A percentile compares a stretch with the other conserved stretches of the same genome.
Conservation (phyloP, 2,113 vertebrate species). For the Gadus macrocephalus region DNA sequence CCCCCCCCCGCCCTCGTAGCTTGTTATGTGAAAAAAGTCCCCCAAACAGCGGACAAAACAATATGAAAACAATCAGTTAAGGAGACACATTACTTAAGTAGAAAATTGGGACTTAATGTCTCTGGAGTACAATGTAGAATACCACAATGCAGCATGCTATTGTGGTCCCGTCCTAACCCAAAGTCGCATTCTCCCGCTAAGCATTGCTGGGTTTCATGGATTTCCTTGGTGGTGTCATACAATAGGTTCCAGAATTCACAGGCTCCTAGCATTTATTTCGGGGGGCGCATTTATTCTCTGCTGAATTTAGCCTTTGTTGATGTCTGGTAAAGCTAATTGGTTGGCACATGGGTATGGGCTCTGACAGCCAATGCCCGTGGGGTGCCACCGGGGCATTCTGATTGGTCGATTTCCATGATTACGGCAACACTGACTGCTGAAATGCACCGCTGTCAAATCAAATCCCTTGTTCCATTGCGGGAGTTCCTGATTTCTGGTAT, state of each 20-base stretch:
- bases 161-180: slow-evolving; percentile 44
- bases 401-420: slow-evolving; percentile 47
- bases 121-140: slow-evolving; percentile 55
- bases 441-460: slow-evolving; percentile 48
- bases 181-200: slow-evolving; percentile 26
- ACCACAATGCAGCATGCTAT: slow-evolving; percentile 32
- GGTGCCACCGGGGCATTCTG: slow-evolving; percentile 39
- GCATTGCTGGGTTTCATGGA: slow-evolving; percentile 33
- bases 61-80: slow-evolving; percentile 52
- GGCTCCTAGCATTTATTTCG: background rate
- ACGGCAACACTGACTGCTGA: slow-evolving; percentile 37
- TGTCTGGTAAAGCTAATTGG: slow-evolving; percentile 19
- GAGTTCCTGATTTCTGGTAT: slow-evolving; percentile 65
- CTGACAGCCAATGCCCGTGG: slow-evolving; percentile 14
- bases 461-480: slow-evolving; percentile 38
- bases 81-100: slow-evolving; percentile 52
- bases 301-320: slow-evolving; percentile 2
- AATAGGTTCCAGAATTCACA: background rate
- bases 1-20: background rate
- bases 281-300: background rate
- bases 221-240: slow-evolving; percentile 31
- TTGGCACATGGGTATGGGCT: slow-evolving; percentile 12
- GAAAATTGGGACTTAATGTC: slow-evolving; percentile 57
- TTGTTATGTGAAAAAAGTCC: slow-evolving; percentile 3
- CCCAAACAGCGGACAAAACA: background rate